phyloP scores from a whole-genome alignment of 2,797 vertebrate genomes.

The Hypotaenidia philippensis region DNA sequence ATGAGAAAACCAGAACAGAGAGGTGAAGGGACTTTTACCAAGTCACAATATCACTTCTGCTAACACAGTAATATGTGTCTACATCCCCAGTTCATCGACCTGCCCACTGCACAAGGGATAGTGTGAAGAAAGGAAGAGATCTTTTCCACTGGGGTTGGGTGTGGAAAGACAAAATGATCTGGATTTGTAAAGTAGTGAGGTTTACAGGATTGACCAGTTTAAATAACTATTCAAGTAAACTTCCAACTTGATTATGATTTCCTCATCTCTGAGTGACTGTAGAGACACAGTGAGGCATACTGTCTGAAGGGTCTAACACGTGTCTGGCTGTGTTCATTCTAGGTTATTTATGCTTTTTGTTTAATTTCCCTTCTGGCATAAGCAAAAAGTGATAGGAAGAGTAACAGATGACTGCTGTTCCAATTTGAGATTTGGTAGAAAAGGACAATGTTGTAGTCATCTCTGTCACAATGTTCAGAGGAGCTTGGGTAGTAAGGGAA shows the following conservation, averaged over 20 bases:
- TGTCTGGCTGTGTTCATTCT: neutral
- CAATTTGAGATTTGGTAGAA: neutral
- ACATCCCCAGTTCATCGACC: neutral
- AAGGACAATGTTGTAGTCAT: neutral
- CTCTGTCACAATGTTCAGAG: neutral
- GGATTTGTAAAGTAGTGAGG: rapidly evolving
- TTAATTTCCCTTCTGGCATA: neutral
- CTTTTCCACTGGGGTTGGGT: neutral
- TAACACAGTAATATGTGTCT: neutral
- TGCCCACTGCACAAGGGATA: neutral
- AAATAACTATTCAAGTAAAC: neutral
- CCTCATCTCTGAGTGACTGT: neutral
- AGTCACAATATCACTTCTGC: neutral
- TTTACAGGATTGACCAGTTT: neutral
- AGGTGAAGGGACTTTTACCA: neutral
- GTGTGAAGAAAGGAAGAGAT: neutral
- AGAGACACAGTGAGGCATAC: neutral
- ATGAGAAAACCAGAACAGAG: neutral
- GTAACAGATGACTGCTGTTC: neutral
- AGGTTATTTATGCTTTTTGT: neutral
- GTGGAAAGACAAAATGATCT: neutral
- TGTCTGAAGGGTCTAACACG: neutral
- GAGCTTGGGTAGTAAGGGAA: neutral
- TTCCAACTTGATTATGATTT: neutral
- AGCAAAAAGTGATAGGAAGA: neutral